Evolutionary conservation across 1,140 invertebrate species (phyloP).

Genomic region (Pseudomyrmex cubaensis): DNA sequence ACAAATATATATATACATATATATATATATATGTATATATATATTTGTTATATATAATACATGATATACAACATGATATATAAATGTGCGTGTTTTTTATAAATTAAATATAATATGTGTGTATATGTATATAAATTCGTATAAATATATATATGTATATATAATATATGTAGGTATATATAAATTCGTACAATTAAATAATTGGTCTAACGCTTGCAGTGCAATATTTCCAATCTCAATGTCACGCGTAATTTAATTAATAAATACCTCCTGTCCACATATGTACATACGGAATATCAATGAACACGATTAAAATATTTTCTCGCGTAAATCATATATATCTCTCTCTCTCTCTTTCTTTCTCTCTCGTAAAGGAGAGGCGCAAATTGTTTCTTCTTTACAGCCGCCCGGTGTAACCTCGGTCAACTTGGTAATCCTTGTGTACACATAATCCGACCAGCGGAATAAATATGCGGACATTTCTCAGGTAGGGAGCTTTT

Average conservation of each 20-base stretch:
- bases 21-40: no score
- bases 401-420: slow-evolving; percentile 6
- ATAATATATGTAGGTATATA: neutral
- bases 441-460: slow-evolving; percentile 56
- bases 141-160: no score
- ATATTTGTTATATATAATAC: no score
- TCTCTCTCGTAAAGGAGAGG: neutral
- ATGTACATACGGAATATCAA: neutral
- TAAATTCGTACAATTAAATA: slow-evolving; percentile 27
- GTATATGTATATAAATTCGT: no score
- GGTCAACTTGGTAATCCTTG: slow-evolving; percentile 41
- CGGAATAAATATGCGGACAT: slow-evolving; percentile 43
- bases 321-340: slow-evolving; percentile 6
- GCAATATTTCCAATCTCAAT: neutral
- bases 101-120: no score
- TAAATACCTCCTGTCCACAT: neutral
- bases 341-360: neutral
- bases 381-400: slow-evolving; percentile 40
- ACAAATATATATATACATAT: neutral
- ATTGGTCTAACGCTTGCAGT: neutral
- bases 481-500: slow-evolving; percentile 41
- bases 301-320: slow-evolving; percentile 33
- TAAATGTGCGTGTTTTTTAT: no score
- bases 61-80: no score
- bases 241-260: neutral